Conservation (phyloP, 2,113 vertebrate species). For the Hippocampus comes region DNA sequence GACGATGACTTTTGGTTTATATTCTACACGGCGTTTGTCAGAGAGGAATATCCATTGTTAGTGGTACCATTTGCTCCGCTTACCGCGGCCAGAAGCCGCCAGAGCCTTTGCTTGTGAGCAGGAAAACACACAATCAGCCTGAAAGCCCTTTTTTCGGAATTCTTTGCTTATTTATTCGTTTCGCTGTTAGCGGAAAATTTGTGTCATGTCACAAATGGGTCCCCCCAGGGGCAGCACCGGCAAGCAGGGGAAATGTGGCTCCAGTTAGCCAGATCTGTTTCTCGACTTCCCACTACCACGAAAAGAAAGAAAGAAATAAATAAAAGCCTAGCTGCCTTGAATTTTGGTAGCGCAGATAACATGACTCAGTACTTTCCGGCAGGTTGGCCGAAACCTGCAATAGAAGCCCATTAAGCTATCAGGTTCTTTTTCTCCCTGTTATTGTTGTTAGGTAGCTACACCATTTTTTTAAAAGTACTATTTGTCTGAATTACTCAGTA, state of each 20-base stretch:
- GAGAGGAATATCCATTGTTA: slow-evolving; percentile 3
- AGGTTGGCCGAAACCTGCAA: slow-evolving; percentile 48
- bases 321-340: slow-evolving; percentile 4
- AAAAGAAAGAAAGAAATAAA: background rate
- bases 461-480: background rate
- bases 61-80: background rate
- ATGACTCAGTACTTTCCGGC: slow-evolving; percentile 59
- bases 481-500: background rate
- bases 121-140: slow-evolving; percentile 19
- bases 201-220: slow-evolving; percentile 49
- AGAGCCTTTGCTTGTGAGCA: background rate
- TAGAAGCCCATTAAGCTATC: slow-evolving; percentile 27
- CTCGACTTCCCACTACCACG: slow-evolving; percentile 6
- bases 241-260: slow-evolving; percentile 52
- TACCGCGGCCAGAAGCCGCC: background rate
- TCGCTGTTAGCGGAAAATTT: slow-evolving; percentile 65
- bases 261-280: slow-evolving; percentile 49
- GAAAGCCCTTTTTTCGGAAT: slow-evolving; percentile 23
- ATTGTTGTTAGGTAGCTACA: slow-evolving; percentile 21
- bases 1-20: slow-evolving; percentile 11
- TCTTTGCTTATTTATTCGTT: slow-evolving; percentile 56
- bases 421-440: slow-evolving; percentile 10
- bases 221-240: slow-evolving; percentile 15
- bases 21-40: slow-evolving; percentile 6
- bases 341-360: slow-evolving; percentile 46